Evolutionary conservation across 2,888 invertebrate genomes (phyloP).

Genomic region (Caenorhabditis plicata): DNA sequence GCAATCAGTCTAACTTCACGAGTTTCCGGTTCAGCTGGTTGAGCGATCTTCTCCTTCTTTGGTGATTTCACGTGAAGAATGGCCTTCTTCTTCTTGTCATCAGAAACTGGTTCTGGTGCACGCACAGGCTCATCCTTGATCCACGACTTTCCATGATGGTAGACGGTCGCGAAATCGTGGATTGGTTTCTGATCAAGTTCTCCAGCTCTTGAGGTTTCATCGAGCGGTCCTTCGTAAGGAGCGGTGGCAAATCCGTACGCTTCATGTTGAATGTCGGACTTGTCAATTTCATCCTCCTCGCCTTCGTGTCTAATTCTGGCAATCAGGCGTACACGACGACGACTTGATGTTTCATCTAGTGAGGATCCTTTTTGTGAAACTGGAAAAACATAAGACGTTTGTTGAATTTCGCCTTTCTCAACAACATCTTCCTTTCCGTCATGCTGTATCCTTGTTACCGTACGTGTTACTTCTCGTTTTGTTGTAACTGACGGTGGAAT

Average conservation of each 20-base stretch:
- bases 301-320: slow-evolving; percentile 9
- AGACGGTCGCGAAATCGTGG: no score
- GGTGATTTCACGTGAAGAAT: no score
- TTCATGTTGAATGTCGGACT: no score
- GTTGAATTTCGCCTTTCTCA: slow-evolving; percentile 15
- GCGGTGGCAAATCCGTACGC: no score
- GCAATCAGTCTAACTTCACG: slow-evolving; percentile 15
- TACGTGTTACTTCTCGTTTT: not conserved
- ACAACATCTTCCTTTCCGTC: slow-evolving; percentile 16
- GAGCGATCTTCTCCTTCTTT: no score
- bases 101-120: not conserved
- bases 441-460: slow-evolving; percentile 14
- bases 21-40: not conserved
- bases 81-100: slow-evolving; percentile 17
- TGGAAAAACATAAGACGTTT: slow-evolving; percentile 7
- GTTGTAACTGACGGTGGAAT: slow-evolving; percentile 10
- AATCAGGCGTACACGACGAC: slow-evolving; percentile 14
- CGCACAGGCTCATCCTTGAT: no score
- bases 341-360: slow-evolving; percentile 12
- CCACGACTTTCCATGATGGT: no score
- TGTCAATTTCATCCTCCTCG: no score
- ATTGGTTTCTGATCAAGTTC: no score
- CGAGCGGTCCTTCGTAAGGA: no score
- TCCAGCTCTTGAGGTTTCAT: no score
- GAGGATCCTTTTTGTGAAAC: slow-evolving; percentile 15